Conservation (phyloP, 92 coral and sea anemone species). For the Umimayanthus chanpuru region DNA sequence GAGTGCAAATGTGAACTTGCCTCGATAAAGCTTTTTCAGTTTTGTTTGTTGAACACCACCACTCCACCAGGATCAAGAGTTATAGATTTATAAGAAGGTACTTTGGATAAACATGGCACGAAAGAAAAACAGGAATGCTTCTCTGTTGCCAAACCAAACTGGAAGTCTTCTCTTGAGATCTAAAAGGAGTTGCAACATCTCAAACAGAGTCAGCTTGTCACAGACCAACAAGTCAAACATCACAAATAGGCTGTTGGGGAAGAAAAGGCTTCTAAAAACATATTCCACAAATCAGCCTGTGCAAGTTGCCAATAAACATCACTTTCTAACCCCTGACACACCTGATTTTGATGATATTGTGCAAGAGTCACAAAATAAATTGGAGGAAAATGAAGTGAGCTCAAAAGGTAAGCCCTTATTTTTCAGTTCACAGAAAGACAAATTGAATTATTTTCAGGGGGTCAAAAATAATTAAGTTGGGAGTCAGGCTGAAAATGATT, state of each 20-base stretch:
- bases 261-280: constrained; percentile 5
- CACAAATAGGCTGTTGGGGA: constrained; percentile 4
- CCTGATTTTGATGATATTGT: constrained; percentile 27
- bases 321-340: constrained; percentile 42
- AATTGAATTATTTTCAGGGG: background rate
- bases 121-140: constrained; percentile 10
- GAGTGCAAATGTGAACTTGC: too few relatives aligned
- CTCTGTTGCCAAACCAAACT: background rate
- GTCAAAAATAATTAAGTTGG: too few relatives aligned
- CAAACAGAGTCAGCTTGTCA: background rate
- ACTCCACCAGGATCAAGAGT: too few relatives aligned
- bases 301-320: constrained; percentile 28
- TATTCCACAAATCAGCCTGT: constrained; percentile 21
- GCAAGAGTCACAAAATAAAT: background rate
- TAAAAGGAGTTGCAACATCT: background rate
- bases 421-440: background rate
- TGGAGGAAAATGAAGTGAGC: background rate
- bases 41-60: too few relatives aligned
- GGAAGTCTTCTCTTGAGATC: background rate
- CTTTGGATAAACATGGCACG: constrained; percentile 28
- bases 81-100: background rate
- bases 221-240: constrained; percentile 17
- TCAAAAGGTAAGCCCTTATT: constrained; percentile 16
- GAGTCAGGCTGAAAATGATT: too few relatives aligned
- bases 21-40: too few relatives aligned